Base-by-base conservation (phyloP, 2,113 vertebrate species). In the Mormyrus iriodes region DNA sequence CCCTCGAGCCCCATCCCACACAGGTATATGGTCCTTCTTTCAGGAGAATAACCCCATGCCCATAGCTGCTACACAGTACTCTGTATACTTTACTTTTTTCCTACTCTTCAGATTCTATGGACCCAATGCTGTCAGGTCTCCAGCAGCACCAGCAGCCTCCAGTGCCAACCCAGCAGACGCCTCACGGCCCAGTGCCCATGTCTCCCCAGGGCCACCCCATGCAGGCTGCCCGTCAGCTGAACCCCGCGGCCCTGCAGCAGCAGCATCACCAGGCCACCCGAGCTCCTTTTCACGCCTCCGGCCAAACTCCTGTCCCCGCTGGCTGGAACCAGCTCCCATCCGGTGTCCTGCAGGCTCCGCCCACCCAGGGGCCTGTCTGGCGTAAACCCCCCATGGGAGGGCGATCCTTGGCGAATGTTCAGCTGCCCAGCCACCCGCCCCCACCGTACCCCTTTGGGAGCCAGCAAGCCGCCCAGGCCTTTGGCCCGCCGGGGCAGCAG, bases 361-460 rank as follows among this genome's bases (percentile, higher is more conserved):
- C 96, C 79, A 94, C 95, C 89, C 98, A 97, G 94, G 93, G 95
- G 86, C 93, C 95, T 46, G 92, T 96, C 90, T 99, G 98, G 98
- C 98, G 99, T 94, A 99, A 99, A 92, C 95, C 96, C 85, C 96
- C 97, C 92, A 97, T 98, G 95, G 93, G 94, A 88, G 94, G 96
- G 27, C 98, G 98, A 79, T 97, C 85, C 48, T 39, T 86, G 85
- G 51, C 85, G 24, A 44, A 97, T 91, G 97, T 98, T 89, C 98
- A 98, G 95, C 98, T 98, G 90, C 98, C 98, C 88, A 96, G 96
- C 93, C 98, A 99, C 91, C 98, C 98, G 91, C 98, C 98, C 48
- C 98, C 98, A 90, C 98, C 98, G 58, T 99, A 99, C 91, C 98
- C 98, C 55, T 99, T 97, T 93, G 98, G 98, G 93, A 99, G 98